phyloP scores from a whole-genome alignment of 2,888 invertebrate species.

The Diogma glabrata region DNA sequence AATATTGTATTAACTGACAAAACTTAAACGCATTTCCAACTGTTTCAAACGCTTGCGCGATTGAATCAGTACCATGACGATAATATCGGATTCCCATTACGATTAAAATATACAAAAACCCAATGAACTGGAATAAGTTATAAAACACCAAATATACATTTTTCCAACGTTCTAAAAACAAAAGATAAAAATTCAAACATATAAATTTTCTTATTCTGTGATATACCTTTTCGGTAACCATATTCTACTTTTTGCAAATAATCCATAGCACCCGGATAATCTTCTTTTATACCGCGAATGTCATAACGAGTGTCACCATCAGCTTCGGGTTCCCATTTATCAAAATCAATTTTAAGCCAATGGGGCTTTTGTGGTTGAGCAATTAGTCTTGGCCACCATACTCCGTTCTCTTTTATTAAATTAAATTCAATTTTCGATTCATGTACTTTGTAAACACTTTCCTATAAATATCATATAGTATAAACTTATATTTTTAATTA shows the following conservation, averaged over 20 bases:
- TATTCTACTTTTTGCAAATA: conserved; percentile 62
- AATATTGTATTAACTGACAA: conserved; percentile 66
- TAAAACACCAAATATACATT: conserved; percentile 79
- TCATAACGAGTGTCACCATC: conserved; percentile 54
- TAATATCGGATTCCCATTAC: conserved; percentile 65
- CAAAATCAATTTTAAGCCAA: conserved; percentile 85
- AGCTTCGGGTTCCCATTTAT: conserved; percentile 73
- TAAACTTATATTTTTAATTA: no score
- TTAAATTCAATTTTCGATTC: conserved; percentile 68
- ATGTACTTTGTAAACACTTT: conserved; percentile 47
- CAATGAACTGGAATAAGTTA: conserved; percentile 81
- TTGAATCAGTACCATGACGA: conserved; percentile 59
- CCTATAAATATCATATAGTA: no score
- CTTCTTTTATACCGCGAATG: conserved; percentile 57
- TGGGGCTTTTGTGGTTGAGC: conserved; percentile 72
- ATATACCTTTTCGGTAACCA: conserved; percentile 63
- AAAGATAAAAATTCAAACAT: conserved; percentile 13
- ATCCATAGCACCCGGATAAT: conserved; percentile 67
- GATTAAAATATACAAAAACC: conserved; percentile 62
- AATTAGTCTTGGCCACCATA: conserved; percentile 79
- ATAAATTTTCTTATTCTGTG: conserved; percentile 6
- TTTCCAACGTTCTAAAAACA: conserved; percentile 56
- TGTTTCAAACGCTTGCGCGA: conserved; percentile 55
- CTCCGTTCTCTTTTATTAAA: conserved; percentile 51
- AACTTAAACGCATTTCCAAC: conserved; percentile 70